Evolutionary conservation across 2,113 vertebrate genomes (phyloP), one percentile per base, ranked within the genome.

Genomic region (Gobio gobio): DNA sequence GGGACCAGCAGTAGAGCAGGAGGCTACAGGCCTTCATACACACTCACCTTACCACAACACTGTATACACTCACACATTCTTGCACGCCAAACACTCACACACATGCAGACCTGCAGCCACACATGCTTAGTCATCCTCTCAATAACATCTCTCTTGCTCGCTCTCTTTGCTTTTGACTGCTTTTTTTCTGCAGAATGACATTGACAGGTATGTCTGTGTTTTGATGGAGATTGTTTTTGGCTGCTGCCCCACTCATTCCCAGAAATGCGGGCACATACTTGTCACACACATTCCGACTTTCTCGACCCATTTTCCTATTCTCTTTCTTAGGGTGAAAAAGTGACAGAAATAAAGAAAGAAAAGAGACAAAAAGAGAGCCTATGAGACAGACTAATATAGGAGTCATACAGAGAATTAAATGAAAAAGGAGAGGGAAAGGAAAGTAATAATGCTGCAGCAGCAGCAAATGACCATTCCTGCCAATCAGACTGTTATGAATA

Each of bases 161-260:
- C 45, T 22, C 10, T 70, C 40, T 73, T 26, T 14, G 54, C 43
- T 78, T 73, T 58, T 61, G 63, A 77, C 78, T 33, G 73, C 49
- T 81, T 78, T 58, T 29, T 75, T 73, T 85, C 47, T 82, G 26
- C 80, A 84, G 61, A 82, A 66, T 78, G 83, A 85, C 78, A 79
- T 73, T 80, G 82, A 78, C 33, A 66, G 29, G 29, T 58, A 82
- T 64, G 36, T 51, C 51, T 29, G 26, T 56, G 49, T 83, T 83
- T 54, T 61, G 84, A 83, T 88, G 80, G 20, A 83, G 79, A 87
- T 83, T 58, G 77, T 79, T 79, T 85, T 88, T 87, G 81, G 63
- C 88, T 47, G 56, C 68, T 78, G 47, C 54, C 58, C 24, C 64
- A 12, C 59, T 77, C 36, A 51, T 83, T 88, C 84, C 75, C 78